Conservation (phyloP, 2,888 invertebrate genomes). For the Spodoptera exigua region DNA sequence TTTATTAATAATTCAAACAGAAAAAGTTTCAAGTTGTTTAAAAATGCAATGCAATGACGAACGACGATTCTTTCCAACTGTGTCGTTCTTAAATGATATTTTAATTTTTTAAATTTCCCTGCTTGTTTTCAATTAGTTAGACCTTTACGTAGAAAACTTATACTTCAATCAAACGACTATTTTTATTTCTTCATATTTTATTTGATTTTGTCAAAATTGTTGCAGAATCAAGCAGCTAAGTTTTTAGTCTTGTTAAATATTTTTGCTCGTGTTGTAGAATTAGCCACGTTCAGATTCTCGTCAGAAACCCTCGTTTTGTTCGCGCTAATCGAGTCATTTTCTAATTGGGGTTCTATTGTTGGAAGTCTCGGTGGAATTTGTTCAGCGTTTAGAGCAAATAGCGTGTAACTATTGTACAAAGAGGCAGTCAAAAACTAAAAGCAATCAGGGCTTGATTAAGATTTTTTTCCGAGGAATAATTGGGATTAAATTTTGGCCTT, state of each 20-base stretch:
- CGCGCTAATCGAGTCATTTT: constrained; percentile 20
- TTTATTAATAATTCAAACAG: constrained; percentile 2
- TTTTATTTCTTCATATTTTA: too few species aligned
- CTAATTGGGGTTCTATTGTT: constrained; percentile 31
- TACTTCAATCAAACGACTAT: too few species aligned
- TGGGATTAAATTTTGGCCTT: not conserved
- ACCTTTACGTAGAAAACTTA: too few species aligned
- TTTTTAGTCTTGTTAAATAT: constrained; percentile 17
- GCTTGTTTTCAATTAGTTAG: too few species aligned
- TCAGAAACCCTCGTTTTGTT: constrained; percentile 13
- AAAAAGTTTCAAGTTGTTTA: constrained; percentile 6
- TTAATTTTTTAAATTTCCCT: not conserved
- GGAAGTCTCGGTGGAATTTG: constrained; percentile 9
- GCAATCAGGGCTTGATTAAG: constrained; percentile 1
- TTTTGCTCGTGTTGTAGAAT: constrained; percentile 19
- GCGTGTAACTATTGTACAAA: constrained; percentile 1
- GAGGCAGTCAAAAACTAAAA: not conserved
- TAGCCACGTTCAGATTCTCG: constrained; percentile 3
- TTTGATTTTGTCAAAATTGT: too few species aligned
- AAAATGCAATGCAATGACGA: not conserved
- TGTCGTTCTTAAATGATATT: not conserved
- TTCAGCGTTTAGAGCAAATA: constrained; percentile 9
- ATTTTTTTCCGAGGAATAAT: not conserved
- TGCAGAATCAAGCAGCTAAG: constrained; percentile 23
- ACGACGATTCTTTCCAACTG: too few species aligned